Evolutionary conservation across 2,888 invertebrate genomes (phyloP), one percentile per base, ranked within the genome.

Genomic region (Mimas tiliae): DNA sequence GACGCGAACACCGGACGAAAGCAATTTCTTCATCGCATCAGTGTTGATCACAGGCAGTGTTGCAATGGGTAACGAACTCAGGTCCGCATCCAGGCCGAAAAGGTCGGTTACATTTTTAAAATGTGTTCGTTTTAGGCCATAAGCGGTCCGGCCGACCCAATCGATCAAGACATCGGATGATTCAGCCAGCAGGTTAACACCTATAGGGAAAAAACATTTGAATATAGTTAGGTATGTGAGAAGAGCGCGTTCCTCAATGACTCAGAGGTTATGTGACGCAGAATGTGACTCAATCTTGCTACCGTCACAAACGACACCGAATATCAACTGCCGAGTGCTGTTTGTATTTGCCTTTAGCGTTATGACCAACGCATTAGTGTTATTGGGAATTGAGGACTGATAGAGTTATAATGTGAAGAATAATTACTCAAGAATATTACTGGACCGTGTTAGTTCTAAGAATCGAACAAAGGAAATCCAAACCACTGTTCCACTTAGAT

Each of bases 31-130:
- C 86, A 89, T 89, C 81, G 77, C 73, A 70, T 71, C 73, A 52
- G 74, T 74, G 75, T 78, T 82, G 86, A 89, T 91, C 89, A 89
- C 90, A 88, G 89, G 89, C 90, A 87, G 87, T 88, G 84, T 75
- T 86, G 90, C 89, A 89, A 89, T 88, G 88, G 84, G 79, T 75
- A 72, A 72, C 80, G 79, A 77, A 77, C 73, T 75, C 78, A 77
- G 79, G 79, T 76, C 78, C 73, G 77, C 76, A 78, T 70, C 69
- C 65, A 69, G 64, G 64, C 70, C 62, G 68, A 69, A 70, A 64
- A 64, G 63, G 52, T 55, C 67, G 47, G 62, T 38, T 65, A 50
- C 63, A 72, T 67, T 68, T 69, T 67, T 64, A 48, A 50, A 67
- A 65, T 51, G 63, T 63, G 63, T 58, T 19, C 6, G 69, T 68